Conservation (phyloP, 2,888 invertebrate genomes). For the Sialis fuliginosa region DNA sequence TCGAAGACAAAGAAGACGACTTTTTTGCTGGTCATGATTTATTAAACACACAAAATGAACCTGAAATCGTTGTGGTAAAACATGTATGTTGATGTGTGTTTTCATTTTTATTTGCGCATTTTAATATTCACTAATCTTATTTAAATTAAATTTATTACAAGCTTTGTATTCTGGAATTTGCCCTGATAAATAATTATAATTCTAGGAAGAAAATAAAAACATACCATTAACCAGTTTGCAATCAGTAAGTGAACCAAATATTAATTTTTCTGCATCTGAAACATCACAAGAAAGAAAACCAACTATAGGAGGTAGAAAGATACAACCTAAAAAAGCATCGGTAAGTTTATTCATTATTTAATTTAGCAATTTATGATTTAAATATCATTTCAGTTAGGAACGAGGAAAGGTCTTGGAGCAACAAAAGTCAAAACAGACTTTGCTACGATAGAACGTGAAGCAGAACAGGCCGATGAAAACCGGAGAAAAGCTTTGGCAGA, state of each 20-base stretch:
- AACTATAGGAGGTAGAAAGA: conserved; percentile 53
- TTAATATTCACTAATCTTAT: no score
- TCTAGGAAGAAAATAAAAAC: background rate
- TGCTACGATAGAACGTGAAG: conserved; percentile 83
- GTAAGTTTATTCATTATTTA: conserved; percentile 31
- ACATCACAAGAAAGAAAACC: conserved; percentile 33
- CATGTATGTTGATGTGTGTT: no score
- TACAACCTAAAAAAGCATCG: conserved; percentile 47
- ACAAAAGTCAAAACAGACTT: conserved; percentile 90
- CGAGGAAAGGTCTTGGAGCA: conserved; percentile 81
- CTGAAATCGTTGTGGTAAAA: no score
- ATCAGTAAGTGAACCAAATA: conserved; percentile 19
- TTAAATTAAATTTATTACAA: no score
- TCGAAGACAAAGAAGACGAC: conserved; percentile 64
- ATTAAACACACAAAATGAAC: no score
- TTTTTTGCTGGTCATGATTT: conserved; percentile 73
- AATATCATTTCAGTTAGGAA: conserved; percentile 45
- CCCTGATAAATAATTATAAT: background rate
- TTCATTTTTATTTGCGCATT: no score
- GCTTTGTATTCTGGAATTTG: conserved; percentile 13
- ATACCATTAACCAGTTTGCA: conserved; percentile 1
- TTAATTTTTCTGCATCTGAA: conserved; percentile 17
- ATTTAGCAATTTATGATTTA: no score
- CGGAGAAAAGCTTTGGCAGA: conserved; percentile 24
- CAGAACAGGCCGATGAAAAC: conserved; percentile 66